phyloP scores from a whole-genome alignment of 2,113 vertebrate species.

The Serilophus lunatus region DNA sequence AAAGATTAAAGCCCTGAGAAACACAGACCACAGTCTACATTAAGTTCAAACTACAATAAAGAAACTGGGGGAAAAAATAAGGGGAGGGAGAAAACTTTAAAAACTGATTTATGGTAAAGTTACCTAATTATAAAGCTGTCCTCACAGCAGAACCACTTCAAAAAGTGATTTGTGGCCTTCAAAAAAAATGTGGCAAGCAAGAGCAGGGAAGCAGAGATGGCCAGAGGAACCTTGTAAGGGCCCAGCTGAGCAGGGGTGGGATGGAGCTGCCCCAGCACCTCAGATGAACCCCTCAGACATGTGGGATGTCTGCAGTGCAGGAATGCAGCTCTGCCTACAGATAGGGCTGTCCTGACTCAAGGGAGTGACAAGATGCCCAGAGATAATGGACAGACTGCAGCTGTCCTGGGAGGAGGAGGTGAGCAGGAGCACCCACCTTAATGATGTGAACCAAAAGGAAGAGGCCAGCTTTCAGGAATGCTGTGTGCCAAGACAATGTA shows the following conservation, averaged over 20 bases:
- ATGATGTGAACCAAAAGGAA: neutral
- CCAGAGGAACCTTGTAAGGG: neutral
- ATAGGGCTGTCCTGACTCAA: neutral
- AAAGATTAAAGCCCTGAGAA: neutral
- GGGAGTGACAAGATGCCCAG: neutral
- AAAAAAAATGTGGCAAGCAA: neutral
- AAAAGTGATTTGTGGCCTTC: neutral
- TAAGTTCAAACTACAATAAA: neutral
- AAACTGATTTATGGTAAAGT: neutral
- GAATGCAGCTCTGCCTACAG: neutral
- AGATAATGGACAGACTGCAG: neutral
- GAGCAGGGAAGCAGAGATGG: neutral
- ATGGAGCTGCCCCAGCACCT: neutral
- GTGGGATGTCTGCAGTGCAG: neutral
- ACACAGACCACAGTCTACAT: neutral
- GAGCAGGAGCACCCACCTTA: neutral
- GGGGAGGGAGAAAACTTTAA: neutral
- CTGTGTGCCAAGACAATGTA: neutral
- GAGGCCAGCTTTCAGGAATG: neutral
- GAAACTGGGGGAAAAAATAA: neutral
- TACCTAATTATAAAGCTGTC: neutral
- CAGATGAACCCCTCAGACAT: neutral
- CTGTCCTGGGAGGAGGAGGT: neutral
- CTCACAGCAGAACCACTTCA: too few species aligned
- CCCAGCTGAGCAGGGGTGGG: accelerated